Evolutionary conservation across 1,140 invertebrate genomes (phyloP), one percentile per base, ranked within the genome.

Genomic region (Druon quercuslanigerum): DNA sequence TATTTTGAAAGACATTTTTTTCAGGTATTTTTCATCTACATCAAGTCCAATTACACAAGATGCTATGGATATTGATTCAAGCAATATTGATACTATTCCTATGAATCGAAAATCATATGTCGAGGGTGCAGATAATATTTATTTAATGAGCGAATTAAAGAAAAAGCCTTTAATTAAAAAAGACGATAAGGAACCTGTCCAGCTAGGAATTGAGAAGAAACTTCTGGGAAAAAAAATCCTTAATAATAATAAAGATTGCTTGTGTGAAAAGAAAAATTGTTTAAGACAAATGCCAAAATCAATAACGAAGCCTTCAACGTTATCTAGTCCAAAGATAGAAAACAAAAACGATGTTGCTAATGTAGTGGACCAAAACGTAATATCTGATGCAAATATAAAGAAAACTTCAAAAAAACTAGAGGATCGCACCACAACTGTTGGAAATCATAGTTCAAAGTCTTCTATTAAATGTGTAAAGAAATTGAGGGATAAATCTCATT

Each of bases 21-120:
- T 33, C 19, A 56, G 8, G 2, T 1, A 16, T 12, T 17, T 40
- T 46, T 13, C 71, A 19, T 60, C 11, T 5, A 88, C 87, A 7
- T 87, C 88, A 14, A 90, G 87, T 51, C 77, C 89, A 0, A 88
- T 87, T 77, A 84, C 83, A 9, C 87, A 89, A 73, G 88, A 90
- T 57, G 82, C 87, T 5, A 90, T 90, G 88, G 87, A 89, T 50
- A 81, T 89, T 5, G 87, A 88, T 50, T 46, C 74, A 71, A 57
- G 73, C 57, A 57, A 77, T 12, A 71, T 56, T n/a, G 73, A 79
- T 76, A 82, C 77, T 51, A 75, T 87, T 78, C 83, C 85, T 73
- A 82, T 71, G 0, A 83, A 73, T 76, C 82, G 85, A 51, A 77
- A 81, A 8, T 76, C 82, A n/a, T 78, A 84, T 80, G 72, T 72